Evolutionary conservation across 1,140 invertebrate genomes (phyloP).

Genomic region (Euura lappo): DNA sequence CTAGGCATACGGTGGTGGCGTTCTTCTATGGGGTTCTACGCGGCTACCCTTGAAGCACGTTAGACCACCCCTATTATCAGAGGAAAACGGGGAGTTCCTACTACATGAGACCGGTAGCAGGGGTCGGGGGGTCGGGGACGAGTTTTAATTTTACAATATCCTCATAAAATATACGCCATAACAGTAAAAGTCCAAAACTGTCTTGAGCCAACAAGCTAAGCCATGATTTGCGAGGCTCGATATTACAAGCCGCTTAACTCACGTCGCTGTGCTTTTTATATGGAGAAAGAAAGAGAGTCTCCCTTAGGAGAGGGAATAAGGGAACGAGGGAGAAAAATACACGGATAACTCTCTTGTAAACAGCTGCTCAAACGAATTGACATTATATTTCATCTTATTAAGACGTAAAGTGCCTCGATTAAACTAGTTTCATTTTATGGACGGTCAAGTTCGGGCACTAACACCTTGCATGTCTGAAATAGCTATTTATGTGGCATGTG

Average conservation of each 20-base stretch:
- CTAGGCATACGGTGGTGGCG: neutral
- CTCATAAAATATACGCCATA: slow-evolving; percentile 7
- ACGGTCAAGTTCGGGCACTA: no score
- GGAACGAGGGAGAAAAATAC: neutral
- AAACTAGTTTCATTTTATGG: no score
- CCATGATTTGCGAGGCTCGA: slow-evolving; percentile 6
- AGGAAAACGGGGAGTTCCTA: neutral
- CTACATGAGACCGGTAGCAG: neutral
- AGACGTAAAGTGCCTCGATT: no score
- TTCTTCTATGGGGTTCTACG: neutral
- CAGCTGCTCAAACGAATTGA: neutral
- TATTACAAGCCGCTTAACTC: slow-evolving; percentile 7
- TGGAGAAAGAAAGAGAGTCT: neutral
- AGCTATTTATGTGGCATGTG: no score
- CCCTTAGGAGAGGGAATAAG: neutral
- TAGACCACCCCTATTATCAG: neutral
- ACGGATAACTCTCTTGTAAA: neutral
- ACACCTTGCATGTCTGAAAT: no score
- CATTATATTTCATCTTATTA: neutral
- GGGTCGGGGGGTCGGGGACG: neutral
- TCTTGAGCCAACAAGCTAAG: slow-evolving; percentile 6
- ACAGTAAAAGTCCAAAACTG: slow-evolving; percentile 7
- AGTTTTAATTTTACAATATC: slow-evolving; percentile 7
- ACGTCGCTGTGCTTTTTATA: neutral
- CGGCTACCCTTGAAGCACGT: neutral